Evolutionary conservation across 2,113 vertebrate genomes (phyloP).

Genomic region (Columba janthina): DNA sequence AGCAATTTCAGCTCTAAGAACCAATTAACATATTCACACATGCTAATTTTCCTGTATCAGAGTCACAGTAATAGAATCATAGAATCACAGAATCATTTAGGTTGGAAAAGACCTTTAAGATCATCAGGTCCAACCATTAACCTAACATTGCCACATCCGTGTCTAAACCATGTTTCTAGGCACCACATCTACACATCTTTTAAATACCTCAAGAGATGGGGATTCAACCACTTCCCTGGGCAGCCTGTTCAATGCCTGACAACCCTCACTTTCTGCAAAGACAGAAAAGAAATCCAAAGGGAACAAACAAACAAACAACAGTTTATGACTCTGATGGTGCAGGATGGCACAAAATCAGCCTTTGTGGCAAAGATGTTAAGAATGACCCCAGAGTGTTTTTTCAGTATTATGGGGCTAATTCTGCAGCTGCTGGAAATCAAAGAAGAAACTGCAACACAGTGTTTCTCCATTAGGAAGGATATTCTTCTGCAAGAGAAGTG

Average conservation of each 20-base stretch:
- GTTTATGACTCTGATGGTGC: not conserved
- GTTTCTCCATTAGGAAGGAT: not conserved
- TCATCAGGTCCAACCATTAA: not conserved
- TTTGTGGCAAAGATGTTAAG: not conserved
- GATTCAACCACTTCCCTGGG: not conserved
- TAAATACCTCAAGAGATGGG: not conserved
- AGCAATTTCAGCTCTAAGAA: not conserved
- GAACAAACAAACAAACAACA: not conserved
- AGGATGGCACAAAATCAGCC: not conserved
- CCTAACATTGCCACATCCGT: not conserved
- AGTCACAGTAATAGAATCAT: not conserved
- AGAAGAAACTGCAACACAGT: not conserved
- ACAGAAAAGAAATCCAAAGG: not conserved
- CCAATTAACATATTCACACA: not conserved
- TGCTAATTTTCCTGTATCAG: not conserved
- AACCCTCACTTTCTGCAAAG: not conserved
- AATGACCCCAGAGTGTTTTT: not conserved
- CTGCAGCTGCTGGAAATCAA: not conserved
- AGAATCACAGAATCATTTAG: not conserved
- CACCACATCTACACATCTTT: rapidly evolving
- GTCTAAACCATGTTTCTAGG: not conserved
- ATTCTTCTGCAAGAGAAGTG: not conserved
- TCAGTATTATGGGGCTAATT: not conserved
- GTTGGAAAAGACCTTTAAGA: not conserved
- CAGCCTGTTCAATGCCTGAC: not conserved